Conservation (phyloP, 2,113 vertebrate genomes). For the Dryoscopus gambensis region DNA sequence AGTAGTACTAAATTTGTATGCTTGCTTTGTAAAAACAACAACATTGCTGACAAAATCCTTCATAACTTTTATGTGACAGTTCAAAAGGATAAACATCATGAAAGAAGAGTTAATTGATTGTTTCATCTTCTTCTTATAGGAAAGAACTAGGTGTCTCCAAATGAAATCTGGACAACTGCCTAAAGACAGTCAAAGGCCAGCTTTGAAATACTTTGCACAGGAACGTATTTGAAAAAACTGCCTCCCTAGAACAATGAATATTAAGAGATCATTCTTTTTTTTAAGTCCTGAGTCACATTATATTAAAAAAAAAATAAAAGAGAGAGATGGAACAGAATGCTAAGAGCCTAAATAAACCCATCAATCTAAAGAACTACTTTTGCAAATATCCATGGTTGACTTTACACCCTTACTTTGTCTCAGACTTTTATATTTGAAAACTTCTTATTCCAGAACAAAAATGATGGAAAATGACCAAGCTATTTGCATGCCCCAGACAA, state of each 20-base stretch:
- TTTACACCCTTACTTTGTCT: background rate
- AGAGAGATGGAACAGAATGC: background rate
- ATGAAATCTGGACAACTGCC: background rate
- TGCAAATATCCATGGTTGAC: background rate
- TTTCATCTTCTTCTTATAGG: background rate
- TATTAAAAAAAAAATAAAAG: background rate
- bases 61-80: background rate
- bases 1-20: background rate
- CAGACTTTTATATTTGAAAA: background rate
- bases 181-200: background rate
- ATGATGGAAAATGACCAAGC: background rate
- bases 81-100: background rate
- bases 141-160: background rate
- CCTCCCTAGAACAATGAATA: background rate
- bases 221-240: background rate
- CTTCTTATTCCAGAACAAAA: background rate
- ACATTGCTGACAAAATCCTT: background rate
- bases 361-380: background rate
- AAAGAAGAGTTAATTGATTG: constrained; percentile 1
- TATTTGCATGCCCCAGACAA: background rate
- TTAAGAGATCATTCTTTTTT: background rate
- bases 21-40: background rate
- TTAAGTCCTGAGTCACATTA: background rate
- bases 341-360: background rate
- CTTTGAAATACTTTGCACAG: background rate